Conservation (phyloP, 2,797 vertebrate genomes). For the Rhadinocentrus ornatus region DNA sequence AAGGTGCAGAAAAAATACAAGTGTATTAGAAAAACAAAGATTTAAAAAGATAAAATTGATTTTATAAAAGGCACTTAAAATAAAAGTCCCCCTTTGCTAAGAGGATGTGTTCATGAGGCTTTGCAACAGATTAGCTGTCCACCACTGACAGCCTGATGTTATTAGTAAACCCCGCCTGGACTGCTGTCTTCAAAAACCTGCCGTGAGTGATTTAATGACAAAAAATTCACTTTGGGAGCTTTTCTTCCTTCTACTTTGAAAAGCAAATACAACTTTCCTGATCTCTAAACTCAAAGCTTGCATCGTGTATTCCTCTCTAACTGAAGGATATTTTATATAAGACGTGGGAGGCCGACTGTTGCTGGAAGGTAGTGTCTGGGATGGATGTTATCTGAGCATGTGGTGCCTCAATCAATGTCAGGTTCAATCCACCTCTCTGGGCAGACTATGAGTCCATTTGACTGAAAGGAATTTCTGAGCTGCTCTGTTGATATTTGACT, state of each 20-base stretch:
- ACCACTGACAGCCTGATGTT: neutral
- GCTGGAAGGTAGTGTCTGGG: slow-evolving; percentile 17
- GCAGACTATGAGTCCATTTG: slow-evolving; percentile 3
- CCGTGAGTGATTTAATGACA: neutral
- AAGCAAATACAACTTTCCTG: neutral
- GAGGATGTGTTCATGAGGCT: neutral
- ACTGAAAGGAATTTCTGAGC: slow-evolving; percentile 18
- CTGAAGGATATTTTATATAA: slow-evolving; percentile 1
- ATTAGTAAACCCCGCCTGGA: neutral
- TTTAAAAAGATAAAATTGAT: too few species aligned
- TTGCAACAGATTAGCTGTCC: neutral
- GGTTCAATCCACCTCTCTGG: neutral
- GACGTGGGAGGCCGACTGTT: neutral
- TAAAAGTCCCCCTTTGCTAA: neutral
- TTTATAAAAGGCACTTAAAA: too few species aligned
- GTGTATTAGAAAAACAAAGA: too few species aligned
- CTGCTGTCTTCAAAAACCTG: neutral
- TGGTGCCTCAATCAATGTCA: slow-evolving; percentile 13
- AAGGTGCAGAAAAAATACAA: too few species aligned
- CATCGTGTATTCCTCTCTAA: neutral
- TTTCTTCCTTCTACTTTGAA: neutral
- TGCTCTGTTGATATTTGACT: slow-evolving; percentile 2
- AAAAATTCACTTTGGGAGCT: neutral
- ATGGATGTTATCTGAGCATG: slow-evolving; percentile 13
- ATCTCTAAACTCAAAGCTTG: neutral